A percentile compares a stretch with the other conserved stretches of the same genome.
Evolutionary conservation across 2,113 vertebrate genomes (phyloP).

Genomic region (Dryoscopus gambensis): DNA sequence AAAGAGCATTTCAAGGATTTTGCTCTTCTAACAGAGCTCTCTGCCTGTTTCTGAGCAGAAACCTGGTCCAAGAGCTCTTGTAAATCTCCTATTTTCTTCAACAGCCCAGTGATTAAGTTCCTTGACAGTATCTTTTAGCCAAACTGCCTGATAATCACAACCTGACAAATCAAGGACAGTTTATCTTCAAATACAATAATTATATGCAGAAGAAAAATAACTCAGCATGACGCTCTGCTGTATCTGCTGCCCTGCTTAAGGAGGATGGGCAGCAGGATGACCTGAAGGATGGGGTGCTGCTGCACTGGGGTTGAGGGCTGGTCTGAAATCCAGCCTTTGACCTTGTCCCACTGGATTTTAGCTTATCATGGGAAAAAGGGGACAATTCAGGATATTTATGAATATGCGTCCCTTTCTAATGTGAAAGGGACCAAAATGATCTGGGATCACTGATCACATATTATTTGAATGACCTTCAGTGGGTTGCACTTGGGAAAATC

Average conservation of each 20-base stretch:
- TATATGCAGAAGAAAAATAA: background rate
- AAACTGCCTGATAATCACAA: background rate
- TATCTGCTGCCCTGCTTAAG: background rate
- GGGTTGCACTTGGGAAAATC: background rate
- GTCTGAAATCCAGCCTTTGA: background rate
- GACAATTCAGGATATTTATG: background rate
- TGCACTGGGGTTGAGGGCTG: background rate
- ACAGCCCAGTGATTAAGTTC: background rate
- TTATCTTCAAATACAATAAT: background rate
- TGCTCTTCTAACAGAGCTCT: background rate
- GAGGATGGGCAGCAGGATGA: background rate
- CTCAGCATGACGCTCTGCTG: background rate
- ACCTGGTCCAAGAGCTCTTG: background rate
- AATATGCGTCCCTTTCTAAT: background rate
- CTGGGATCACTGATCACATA: rapidly evolving
- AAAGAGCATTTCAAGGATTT: background rate
- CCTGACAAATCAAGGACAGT: background rate
- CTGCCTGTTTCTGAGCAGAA: background rate
- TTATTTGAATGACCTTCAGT: background rate
- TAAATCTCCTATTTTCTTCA: background rate
- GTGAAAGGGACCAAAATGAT: background rate
- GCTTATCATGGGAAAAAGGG: background rate
- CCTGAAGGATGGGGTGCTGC: background rate
- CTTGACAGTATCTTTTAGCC: background rate
- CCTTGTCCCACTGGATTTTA: background rate